A percentile compares a stretch with the other conserved stretches of the same genome.
Conservation (phyloP, 2,113 vertebrate species). For the Nerophis lumbriciformis region DNA sequence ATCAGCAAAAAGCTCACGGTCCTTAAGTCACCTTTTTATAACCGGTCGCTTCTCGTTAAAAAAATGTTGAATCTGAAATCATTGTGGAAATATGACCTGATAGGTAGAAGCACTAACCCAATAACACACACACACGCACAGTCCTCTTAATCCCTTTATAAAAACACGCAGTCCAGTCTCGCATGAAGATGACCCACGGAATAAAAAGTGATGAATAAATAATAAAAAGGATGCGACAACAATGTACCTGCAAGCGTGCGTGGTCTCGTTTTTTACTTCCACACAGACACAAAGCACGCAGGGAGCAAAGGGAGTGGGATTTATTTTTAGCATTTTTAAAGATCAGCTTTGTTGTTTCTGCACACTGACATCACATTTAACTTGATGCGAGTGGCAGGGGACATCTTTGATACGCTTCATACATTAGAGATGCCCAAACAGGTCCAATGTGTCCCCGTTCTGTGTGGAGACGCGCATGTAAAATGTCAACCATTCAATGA, state of each 20-base stretch:
- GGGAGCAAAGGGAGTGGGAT: neutral
- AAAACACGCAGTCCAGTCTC: neutral
- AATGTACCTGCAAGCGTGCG: neutral
- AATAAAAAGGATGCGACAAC: conserved; percentile 15
- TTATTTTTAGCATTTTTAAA: neutral
- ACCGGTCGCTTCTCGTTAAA: neutral
- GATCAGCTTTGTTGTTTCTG: neutral
- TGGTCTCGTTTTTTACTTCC: neutral
- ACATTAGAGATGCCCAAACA: no score
- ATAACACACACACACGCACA: no score
- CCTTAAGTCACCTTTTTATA: neutral
- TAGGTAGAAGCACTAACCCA: no score
- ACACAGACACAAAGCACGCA: neutral
- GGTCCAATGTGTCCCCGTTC: no score
- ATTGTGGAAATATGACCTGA: neutral
- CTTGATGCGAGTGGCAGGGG: no score
- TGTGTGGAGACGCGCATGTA: no score
- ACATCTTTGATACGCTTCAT: no score
- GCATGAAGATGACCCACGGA: conserved; percentile 29
- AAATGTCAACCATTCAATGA: no score
- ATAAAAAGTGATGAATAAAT: conserved; percentile 42
- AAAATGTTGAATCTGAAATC: neutral
- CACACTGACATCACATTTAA: neutral
- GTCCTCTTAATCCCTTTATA: no score
- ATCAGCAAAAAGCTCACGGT: conserved; percentile 1